Percentiles rank a stretch among this genome's conserved stretches.
These are phyloP conservation scores for Yponomeuta plumbellus DNA, from an alignment of 2,888 invertebrate genomes.

Conservation along the genomic window DNA sequence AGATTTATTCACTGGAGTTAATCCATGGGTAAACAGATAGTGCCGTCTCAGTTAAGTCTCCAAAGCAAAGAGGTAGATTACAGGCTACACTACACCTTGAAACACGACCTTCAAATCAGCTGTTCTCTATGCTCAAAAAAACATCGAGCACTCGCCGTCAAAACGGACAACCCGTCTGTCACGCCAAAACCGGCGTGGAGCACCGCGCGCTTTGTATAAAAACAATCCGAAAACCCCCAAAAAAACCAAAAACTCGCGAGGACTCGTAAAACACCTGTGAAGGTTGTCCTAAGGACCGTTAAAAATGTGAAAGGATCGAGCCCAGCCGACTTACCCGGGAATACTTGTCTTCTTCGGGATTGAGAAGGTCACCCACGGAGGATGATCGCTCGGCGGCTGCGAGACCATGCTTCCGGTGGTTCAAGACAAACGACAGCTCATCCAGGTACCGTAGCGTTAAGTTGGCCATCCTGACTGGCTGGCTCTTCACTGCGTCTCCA, in stretches of 20 bases:
- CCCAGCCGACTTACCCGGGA: slow-evolving; percentile 43
- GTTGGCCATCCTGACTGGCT: slow-evolving; percentile 51
- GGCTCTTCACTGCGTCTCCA: not conserved
- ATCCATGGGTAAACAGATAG: no score
- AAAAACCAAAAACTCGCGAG: not conserved
- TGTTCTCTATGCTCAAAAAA: slow-evolving; percentile 4
- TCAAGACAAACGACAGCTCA: slow-evolving; percentile 69
- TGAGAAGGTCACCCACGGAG: slow-evolving; percentile 69
- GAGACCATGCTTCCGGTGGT: slow-evolving; percentile 53
- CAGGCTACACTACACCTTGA: not conserved
- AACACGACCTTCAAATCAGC: not conserved
- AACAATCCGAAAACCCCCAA: not conserved
- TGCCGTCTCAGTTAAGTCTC: not conserved
- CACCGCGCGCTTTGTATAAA: not conserved
- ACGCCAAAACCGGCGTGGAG: not conserved
- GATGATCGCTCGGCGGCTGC: slow-evolving; percentile 65
- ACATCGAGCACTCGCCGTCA: not conserved
- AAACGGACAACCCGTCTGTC: not conserved
- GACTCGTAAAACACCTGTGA: not conserved
- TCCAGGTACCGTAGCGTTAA: slow-evolving; percentile 70
- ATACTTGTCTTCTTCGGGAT: slow-evolving; percentile 61
- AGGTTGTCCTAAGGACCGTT: not conserved
- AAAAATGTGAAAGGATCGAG: not conserved
- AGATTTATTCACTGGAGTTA: no score
- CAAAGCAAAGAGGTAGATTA: not conserved